A percentile compares a stretch with the other conserved stretches of the same genome.
These are phyloP conservation scores for Mallotus villosus DNA, from an alignment of 2,797 vertebrate species.

Conservation along the genomic window DNA sequence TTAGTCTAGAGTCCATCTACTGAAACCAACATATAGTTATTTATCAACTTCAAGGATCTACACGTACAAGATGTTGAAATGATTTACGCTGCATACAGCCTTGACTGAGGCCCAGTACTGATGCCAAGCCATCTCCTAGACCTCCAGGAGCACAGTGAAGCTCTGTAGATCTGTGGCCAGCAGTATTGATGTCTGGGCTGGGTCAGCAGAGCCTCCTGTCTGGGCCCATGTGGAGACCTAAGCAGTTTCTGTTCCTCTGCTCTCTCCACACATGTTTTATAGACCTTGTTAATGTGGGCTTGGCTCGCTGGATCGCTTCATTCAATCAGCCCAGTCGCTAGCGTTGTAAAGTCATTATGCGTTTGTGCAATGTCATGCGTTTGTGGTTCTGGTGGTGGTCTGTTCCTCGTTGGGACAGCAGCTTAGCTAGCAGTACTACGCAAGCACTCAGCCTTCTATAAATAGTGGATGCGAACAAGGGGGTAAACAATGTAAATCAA, in stretches of 20 bases:
- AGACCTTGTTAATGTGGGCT: slow-evolving; percentile 65
- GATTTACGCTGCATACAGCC: too few relatives aligned
- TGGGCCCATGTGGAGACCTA: slow-evolving; percentile 56
- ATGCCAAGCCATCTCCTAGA: too few relatives aligned
- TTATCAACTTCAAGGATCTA: too few relatives aligned
- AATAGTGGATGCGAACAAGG: slow-evolving; percentile 60
- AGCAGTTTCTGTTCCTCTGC: slow-evolving; percentile 57
- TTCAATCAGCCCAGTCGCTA: slow-evolving; percentile 65
- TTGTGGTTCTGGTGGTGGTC: slow-evolving; percentile 49
- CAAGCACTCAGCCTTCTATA: slow-evolving; percentile 57
- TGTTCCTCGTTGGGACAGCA: slow-evolving; percentile 32
- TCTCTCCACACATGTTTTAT: slow-evolving; percentile 69
- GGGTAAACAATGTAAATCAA: slow-evolving; percentile 61
- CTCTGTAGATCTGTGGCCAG: slow-evolving; percentile 49
- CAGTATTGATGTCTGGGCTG: slow-evolving; percentile 71
- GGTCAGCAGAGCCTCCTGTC: slow-evolving; percentile 65
- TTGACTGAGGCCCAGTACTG: too few relatives aligned
- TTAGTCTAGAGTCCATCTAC: too few relatives aligned
- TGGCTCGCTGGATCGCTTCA: slow-evolving; percentile 61
- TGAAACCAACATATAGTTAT: too few relatives aligned
- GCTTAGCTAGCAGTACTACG: slow-evolving; percentile 44
- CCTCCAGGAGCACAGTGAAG: slow-evolving; percentile 8
- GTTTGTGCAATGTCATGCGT: slow-evolving; percentile 74
- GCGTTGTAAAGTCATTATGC: slow-evolving; percentile 70
- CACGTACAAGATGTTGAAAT: too few relatives aligned